Evolutionary conservation across 2,888 invertebrate species (phyloP).

Genomic region (Cotesia congregata): DNA sequence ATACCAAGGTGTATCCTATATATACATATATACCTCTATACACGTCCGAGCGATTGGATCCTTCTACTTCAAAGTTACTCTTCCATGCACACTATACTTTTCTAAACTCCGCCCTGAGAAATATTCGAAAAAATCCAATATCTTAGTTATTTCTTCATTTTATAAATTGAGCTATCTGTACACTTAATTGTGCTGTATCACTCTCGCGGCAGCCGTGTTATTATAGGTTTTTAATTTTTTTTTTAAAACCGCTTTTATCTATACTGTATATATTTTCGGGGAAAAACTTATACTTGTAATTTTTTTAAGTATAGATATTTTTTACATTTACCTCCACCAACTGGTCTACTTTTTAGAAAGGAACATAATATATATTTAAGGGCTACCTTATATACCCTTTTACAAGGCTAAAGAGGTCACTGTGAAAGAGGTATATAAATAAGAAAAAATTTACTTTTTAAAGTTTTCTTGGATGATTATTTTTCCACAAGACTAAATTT

Average conservation of each 20-base stretch:
- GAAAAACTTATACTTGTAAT: background rate
- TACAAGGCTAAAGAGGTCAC: background rate
- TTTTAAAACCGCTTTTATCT: background rate
- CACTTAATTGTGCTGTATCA: conserved; percentile 31
- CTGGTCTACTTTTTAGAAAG: background rate
- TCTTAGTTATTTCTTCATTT: conserved; percentile 50
- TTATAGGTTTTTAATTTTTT: conserved; percentile 46
- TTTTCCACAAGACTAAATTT: background rate
- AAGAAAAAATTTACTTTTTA: background rate
- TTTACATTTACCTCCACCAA: background rate
- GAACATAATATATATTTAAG: background rate
- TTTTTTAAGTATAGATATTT: background rate
- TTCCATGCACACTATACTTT: conserved; percentile 27
- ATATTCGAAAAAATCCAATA: conserved; percentile 30
- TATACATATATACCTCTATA: conserved; percentile 44
- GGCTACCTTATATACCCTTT: background rate
- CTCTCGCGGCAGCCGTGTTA: conserved; percentile 32
- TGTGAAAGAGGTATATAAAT: background rate
- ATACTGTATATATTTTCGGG: background rate
- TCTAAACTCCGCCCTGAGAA: conserved; percentile 26
- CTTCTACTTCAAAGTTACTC: conserved; percentile 33
- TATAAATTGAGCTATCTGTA: conserved; percentile 43
- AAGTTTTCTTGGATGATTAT: background rate
- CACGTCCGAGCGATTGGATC: conserved; percentile 44
- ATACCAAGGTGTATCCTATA: background rate